Base-by-base conservation (phyloP, 2,797 vertebrate genomes). In the Sebastes oblongus region DNA sequence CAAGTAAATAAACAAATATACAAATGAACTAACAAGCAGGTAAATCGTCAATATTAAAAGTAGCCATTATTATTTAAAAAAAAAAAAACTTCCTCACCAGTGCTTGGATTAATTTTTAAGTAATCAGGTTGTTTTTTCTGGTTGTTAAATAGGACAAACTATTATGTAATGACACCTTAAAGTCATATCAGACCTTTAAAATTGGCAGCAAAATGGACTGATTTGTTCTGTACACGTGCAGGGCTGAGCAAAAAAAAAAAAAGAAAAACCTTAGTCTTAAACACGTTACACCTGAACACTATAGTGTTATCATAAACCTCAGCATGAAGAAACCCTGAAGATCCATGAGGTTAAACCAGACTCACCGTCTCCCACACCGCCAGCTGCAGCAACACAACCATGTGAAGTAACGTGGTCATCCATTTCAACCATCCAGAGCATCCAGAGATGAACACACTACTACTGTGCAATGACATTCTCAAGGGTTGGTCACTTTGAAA, bases 331-430 rank as follows among this genome's bases (percentile, higher is more conserved):
- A 27, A 9, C 3, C 42, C 36, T 6, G 11, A 29, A 20, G 60
- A 55, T 22, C 30, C 34, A 24, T 4, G 2, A 65, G 46, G 9
- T 36, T 4, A 2, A 8, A 12, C 16, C 20, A 25, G 29, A 86
- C 91, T 91, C 85, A 92, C 91, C 91, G 64, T 66, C 16, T 77
- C 20, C 86, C 84, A 88, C 10, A 78, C n/a, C 16, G 39, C 30
- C 69, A 81, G 84, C 85, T 85, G 87, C 80, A 88, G 78, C 4
- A 86, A 0, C 60, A 85, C 67, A 79, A 14, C 14, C 83, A 67
- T 2, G 68, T 71, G 78, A 59, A 90, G 71, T 1, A 78, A 46
- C 6, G 87, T n/a, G 66, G 34, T 3, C 75, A 32, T 68, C 73
- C 82, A 30, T 9, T 14, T 69, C 20, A 60, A 1, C 46, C 80